A percentile compares a stretch with the other conserved stretches of the same genome.
phyloP scores from a whole-genome alignment of 2,797 vertebrate species.

The Coracias cyanogaster region DNA sequence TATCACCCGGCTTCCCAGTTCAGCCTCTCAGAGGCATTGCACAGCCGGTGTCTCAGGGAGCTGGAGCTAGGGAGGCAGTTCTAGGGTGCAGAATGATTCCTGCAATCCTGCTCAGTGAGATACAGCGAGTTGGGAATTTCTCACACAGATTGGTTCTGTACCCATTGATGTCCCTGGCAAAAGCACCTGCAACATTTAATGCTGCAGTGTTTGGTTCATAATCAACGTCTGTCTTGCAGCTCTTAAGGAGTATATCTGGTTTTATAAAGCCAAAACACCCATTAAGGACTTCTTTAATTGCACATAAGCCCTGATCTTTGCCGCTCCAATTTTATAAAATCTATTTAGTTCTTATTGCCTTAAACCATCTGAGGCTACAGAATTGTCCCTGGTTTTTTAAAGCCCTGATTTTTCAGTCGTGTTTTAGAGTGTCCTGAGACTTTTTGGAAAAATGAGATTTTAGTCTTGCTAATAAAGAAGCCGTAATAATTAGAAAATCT shows the following conservation, averaged over 20 bases:
- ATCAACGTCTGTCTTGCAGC: not conserved
- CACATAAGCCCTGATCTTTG: not conserved
- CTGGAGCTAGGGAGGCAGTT: not conserved
- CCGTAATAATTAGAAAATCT: slow-evolving; percentile 56
- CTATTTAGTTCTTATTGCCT: not conserved
- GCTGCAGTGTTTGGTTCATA: not conserved
- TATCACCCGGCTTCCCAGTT: not conserved
- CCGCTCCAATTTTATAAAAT: slow-evolving; percentile 12
- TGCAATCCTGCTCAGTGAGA: not conserved
- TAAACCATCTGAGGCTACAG: not conserved
- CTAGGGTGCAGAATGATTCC: not conserved
- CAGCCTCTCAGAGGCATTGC: not conserved
- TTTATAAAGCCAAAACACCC: slow-evolving; percentile 6
- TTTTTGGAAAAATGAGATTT: slow-evolving; percentile 22
- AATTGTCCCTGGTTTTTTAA: slow-evolving; percentile 26
- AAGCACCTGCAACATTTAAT: not conserved
- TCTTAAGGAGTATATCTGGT: not conserved
- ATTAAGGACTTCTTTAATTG: slow-evolving; percentile 11
- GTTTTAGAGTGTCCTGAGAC: slow-evolving; percentile 6
- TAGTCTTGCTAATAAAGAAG: slow-evolving; percentile 62
- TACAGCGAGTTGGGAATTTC: fast-evolving
- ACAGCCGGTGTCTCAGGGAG: fast-evolving
- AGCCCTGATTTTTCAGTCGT: not conserved
- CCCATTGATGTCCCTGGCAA: not conserved
- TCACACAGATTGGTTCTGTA: not conserved